Evolutionary conservation across 2,888 invertebrate species (phyloP).

Genomic region (Artemia sinica): DNA sequence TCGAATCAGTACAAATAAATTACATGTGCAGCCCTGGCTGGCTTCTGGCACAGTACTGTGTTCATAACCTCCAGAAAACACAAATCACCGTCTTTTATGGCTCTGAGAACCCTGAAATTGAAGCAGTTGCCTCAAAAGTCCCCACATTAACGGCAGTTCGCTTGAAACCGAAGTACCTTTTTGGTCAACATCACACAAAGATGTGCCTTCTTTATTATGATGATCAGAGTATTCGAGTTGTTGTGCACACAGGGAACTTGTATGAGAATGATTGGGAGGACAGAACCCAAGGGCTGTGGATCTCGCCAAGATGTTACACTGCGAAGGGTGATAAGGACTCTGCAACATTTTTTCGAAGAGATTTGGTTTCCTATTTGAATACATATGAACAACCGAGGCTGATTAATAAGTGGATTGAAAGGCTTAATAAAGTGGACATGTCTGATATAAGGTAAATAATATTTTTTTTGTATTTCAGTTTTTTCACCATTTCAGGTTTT

Average conservation of each 20-base stretch:
- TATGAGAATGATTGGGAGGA: slow-evolving; percentile 83
- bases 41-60: slow-evolving; percentile 59
- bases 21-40: slow-evolving; percentile 83
- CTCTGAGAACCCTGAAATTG: slow-evolving; percentile 46
- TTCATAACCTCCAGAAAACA: slow-evolving; percentile 31
- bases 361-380: slow-evolving; percentile 54
- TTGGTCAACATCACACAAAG: slow-evolving; percentile 81
- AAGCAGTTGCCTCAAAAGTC: slow-evolving; percentile 35
- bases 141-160: slow-evolving; percentile 44
- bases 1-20: slow-evolving; percentile 65
- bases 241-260: slow-evolving; percentile 80
- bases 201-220: slow-evolving; percentile 69
- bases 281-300: slow-evolving; percentile 82
- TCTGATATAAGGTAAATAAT: slow-evolving; percentile 49
- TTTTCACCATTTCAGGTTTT: too few relatives aligned
- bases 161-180: slow-evolving; percentile 55
- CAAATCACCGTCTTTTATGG: slow-evolving; percentile 60
- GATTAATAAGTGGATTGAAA: slow-evolving; percentile 52
- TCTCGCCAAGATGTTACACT: slow-evolving; percentile 55
- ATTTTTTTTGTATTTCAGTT: too few relatives aligned
- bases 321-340: slow-evolving; percentile 49
- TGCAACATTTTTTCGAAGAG: slow-evolving; percentile 59
- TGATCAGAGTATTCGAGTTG: slow-evolving; percentile 60
- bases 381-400: slow-evolving; percentile 47
- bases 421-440: slow-evolving; percentile 61